These are phyloP conservation scores for Pachycephala philippinensis DNA, from an alignment of 2,113 vertebrate species.

Conservation along the genomic window DNA sequence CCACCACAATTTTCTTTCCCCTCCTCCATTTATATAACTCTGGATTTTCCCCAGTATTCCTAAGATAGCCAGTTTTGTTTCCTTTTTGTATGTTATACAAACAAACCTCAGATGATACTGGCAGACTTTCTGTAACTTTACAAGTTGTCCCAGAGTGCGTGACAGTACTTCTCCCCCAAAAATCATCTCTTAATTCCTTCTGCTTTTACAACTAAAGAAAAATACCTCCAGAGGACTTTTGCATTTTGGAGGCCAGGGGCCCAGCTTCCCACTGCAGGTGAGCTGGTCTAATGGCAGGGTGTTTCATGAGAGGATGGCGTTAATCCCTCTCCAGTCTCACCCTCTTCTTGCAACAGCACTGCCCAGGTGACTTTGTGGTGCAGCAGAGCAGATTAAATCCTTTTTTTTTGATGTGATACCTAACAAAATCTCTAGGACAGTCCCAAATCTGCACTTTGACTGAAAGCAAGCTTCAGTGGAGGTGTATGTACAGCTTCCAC, in stretches of 20 bases:
- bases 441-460: background rate
- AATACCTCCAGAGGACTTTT: background rate
- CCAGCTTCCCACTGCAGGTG: background rate
- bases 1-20: background rate
- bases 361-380: background rate
- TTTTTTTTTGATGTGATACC: background rate
- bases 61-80: slow-evolving; percentile 42
- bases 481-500: background rate
- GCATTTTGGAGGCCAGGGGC: background rate
- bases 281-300: background rate
- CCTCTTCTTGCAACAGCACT: background rate
- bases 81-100: slow-evolving; percentile 14
- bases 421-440: background rate
- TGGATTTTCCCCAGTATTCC: slow-evolving; percentile 31
- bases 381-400: background rate
- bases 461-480: background rate
- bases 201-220: background rate
- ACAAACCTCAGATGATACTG: slow-evolving; percentile 29
- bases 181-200: background rate
- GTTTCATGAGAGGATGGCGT: background rate
- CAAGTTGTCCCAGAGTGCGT: background rate
- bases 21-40: slow-evolving; percentile 5
- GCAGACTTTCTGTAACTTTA: slow-evolving; percentile 1
- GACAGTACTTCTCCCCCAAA: background rate
- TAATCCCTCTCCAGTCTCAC: background rate